These are phyloP conservation scores for Druon quercuslanigerum DNA, from an alignment of 1,140 invertebrate genomes.

Conservation along the genomic window DNA sequence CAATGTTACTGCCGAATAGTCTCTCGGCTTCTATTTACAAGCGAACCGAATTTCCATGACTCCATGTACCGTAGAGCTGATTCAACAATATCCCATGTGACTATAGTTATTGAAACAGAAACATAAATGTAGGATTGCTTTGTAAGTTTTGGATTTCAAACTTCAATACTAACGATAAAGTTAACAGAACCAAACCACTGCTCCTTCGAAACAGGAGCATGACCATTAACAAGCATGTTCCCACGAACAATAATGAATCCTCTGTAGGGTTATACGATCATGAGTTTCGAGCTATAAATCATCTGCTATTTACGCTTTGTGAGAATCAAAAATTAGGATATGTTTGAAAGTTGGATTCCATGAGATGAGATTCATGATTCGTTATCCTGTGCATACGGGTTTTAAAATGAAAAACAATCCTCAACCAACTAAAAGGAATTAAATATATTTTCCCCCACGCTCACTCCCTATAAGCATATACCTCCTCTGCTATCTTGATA, in stretches of 20 bases:
- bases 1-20: neutral
- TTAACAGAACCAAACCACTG: neutral
- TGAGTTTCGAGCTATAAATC: neutral
- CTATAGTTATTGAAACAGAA: neutral
- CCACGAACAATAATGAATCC: neutral
- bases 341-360: neutral
- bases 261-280: no score
- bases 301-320: neutral
- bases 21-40: slow-evolving; percentile 8
- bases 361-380: neutral
- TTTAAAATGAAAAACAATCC: no score
- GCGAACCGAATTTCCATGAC: neutral
- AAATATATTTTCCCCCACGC: no score
- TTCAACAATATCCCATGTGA: slow-evolving; percentile 7
- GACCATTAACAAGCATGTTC: neutral
- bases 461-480: no score
- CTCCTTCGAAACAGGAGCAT: neutral
- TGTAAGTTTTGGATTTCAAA: slow-evolving; percentile 21
- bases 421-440: no score
- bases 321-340: neutral
- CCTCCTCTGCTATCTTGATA: no score
- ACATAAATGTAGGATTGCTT: slow-evolving; percentile 7
- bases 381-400: no score
- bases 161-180: slow-evolving; percentile 9
- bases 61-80: slow-evolving; percentile 12